Evolutionary conservation across 2,888 invertebrate species (phyloP).

Genomic region (Enchytraeus crypticus): DNA sequence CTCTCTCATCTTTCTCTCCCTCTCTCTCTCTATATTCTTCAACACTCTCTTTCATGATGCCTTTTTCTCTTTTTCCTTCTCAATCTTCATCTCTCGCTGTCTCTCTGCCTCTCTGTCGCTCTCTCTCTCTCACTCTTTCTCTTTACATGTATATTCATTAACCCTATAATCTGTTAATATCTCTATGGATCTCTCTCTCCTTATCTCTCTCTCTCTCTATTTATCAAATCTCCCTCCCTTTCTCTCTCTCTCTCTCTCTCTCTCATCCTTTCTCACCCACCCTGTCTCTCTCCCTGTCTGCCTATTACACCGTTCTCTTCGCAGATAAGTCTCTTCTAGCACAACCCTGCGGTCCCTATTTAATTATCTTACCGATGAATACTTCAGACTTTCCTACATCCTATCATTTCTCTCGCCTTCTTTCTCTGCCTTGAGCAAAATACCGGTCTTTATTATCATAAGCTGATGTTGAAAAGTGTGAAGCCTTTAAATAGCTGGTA

Average conservation of each 20-base stretch:
- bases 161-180: background rate
- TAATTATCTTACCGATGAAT: slow-evolving; percentile 1
- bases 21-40: no score
- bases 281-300: slow-evolving; percentile 24
- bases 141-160: background rate
- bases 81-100: background rate
- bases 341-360: slow-evolving; percentile 23
- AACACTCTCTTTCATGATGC: no score
- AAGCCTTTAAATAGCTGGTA: no score
- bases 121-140: background rate
- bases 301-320: slow-evolving; percentile 27
- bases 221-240: no score
- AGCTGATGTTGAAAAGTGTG: no score
- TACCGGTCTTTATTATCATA: no score
- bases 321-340: slow-evolving; percentile 24
- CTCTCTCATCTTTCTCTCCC: background rate
- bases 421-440: background rate
- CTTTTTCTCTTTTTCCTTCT: no score
- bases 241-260: background rate
- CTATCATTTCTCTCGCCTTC: background rate
- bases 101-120: background rate
- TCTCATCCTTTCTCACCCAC: background rate
- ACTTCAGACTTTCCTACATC: slow-evolving; percentile 18
- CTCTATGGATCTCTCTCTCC: background rate
- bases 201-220: background rate